phyloP scores from a whole-genome alignment of 2,113 vertebrate genomes.

The Fulmarus glacialis region DNA sequence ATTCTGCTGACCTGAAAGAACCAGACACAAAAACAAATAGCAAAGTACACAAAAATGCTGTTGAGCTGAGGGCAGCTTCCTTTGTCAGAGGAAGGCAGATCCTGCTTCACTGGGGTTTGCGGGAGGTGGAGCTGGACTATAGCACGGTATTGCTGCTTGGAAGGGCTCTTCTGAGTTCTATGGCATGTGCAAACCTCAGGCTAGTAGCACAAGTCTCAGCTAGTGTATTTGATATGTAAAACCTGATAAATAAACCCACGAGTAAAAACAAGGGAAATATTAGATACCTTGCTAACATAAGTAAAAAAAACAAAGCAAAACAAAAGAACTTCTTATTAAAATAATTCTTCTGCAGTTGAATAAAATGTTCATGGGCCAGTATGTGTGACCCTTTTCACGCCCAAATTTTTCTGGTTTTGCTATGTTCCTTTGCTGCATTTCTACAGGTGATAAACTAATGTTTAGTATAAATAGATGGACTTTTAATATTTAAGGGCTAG shows the following conservation, averaged over 20 bases:
- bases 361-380: not conserved
- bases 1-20: slow-evolving; percentile 33
- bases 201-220: not conserved
- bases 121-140: not conserved
- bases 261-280: not conserved
- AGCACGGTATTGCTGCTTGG: not conserved
- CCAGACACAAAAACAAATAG: not conserved
- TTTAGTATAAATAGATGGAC: not conserved
- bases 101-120: not conserved
- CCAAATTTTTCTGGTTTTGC: not conserved
- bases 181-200: not conserved
- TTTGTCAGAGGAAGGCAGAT: not conserved
- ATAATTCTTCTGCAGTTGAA: not conserved
- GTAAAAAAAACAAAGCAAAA: not conserved
- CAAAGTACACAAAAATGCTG: slow-evolving; percentile 2
- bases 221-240: not conserved
- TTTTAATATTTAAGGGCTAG: not conserved
- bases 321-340: not conserved
- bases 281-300: not conserved
- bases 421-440: not conserved
- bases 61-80: not conserved
- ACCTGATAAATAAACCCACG: not conserved
- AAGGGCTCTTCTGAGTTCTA: not conserved
- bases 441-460: not conserved
- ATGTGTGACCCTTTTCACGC: not conserved